A percentile compares a stretch with the other conserved stretches of the same genome.
Evolutionary conservation across 2,113 vertebrate genomes (phyloP).

Genomic region (Oophaga pumilio): DNA sequence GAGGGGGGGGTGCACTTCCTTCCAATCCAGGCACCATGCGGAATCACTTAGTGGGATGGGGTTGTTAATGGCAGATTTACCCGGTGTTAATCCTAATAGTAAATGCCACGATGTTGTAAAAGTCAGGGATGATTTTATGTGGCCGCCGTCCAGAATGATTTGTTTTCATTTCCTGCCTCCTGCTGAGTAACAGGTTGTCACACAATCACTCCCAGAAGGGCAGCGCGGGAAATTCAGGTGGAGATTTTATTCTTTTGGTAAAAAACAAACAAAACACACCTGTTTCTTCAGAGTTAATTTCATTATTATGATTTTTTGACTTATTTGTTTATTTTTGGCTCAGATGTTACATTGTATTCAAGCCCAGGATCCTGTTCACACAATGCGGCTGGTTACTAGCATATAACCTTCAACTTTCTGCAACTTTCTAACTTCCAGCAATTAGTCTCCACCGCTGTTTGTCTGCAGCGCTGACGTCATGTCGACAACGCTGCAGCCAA

Average conservation of each 20-base stretch:
- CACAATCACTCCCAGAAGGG: background rate
- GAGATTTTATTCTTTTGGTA: background rate
- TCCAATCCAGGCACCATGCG: background rate
- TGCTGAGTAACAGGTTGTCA: constrained; percentile 17
- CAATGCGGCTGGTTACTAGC: too few species aligned
- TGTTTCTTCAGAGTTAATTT: background rate
- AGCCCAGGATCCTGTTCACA: too few species aligned
- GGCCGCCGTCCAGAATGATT: constrained; percentile 9
- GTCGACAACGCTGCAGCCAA: too few species aligned
- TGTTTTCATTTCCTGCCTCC: constrained; percentile 27
- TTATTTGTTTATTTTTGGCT: background rate
- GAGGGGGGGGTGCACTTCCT: background rate
- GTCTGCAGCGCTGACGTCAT: too few species aligned
- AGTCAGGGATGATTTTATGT: constrained; percentile 25
- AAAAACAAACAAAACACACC: background rate
- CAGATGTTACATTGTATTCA: background rate
- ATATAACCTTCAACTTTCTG: background rate
- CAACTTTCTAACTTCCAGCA: background rate
- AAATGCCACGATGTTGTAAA: constrained; percentile 26
- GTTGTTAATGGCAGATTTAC: constrained; percentile 35
- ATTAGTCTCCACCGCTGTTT: too few species aligned
- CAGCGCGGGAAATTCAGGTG: background rate
- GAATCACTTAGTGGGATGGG: constrained; percentile 37
- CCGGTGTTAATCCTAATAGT: constrained; percentile 38
- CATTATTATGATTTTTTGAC: background rate